Evolutionary conservation across 37 sponge, comb jelly and placozoan species (phyloP).

Genomic region (Spongilla lacustris): DNA sequence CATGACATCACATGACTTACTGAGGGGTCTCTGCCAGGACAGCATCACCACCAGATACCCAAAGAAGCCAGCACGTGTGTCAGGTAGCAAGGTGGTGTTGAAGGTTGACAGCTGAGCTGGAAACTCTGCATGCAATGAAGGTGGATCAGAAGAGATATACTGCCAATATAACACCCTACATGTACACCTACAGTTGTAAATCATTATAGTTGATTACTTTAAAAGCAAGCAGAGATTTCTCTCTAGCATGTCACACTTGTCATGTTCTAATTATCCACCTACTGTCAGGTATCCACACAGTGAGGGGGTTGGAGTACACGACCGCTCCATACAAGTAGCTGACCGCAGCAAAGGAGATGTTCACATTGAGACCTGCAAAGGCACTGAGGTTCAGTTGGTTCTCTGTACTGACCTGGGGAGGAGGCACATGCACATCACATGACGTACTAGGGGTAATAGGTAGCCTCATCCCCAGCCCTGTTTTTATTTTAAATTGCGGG

Average conservation of each 20-base stretch:
- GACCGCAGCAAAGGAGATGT: conserved; percentile 59
- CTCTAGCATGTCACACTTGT: no score
- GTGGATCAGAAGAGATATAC: no score
- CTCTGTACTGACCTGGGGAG: conserved; percentile 29
- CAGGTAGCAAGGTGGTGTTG: background rate
- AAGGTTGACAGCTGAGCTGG: background rate
- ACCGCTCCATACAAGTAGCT: conserved; percentile 2
- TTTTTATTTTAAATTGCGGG: no score
- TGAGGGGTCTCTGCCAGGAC: background rate
- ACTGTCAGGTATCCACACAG: background rate
- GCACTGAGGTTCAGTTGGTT: conserved; percentile 31
- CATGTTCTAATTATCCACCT: background rate
- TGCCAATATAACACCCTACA: no score
- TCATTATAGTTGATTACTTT: no score
- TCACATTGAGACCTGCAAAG: conserved; percentile 46
- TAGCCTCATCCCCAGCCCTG: no score
- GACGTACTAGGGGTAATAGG: no score
- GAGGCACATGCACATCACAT: background rate
- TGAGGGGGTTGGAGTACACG: background rate
- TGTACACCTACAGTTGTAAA: background rate
- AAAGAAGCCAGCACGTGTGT: background rate
- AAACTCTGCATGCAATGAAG: background rate
- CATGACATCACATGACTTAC: background rate
- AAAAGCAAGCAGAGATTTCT: no score
- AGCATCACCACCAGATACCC: background rate